Base-by-base conservation (phyloP, 1,140 invertebrate genomes). In the Scaptomyza montana region DNA sequence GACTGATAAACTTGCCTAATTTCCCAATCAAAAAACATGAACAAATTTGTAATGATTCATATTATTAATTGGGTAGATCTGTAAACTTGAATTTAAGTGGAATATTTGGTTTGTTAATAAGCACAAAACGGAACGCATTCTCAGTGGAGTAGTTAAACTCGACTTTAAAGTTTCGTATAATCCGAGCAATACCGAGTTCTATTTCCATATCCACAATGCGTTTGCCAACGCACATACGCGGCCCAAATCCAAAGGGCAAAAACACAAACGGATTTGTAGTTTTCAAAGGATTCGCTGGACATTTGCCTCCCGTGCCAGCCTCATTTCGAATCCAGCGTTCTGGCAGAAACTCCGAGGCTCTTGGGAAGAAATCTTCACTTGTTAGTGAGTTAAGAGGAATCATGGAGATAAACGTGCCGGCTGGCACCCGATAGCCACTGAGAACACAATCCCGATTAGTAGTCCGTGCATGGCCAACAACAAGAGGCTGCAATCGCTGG, bases 151-250 rank as follows among this genome's bases (percentile, higher is more conserved):
- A 65, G 28, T 93, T 92, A 92, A 94, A 95, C 62, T 93, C 93
- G 2, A 94, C 73, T 28, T 93, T 79, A 67, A 94, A 94, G 72
- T 94, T 93, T 41, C 94, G 91, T 25, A 94, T 89, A 7, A 95
- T 89, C 77, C 94, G 93, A 8, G 94, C 91, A 1, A 95, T 72
- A 30, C 94, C 93, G 12, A 95, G 91, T 80, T 95, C 94, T 28
- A 96, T 87, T 90, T 96, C 95, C 80, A 96, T 93, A 76, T 96
- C 94, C 2, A 96, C 96, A 75, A 97, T 94, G 56, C 96, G 92
- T 73, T 94, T 93, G 3, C 94, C 94, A 47, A 94, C 92, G 61
- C 94, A 94, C 77, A 92, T 93, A 6, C 93, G 89, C 0, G 93
- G 93, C n/a, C 95, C 95, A 61, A 94, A 94, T 0, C 95, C 94